These are phyloP conservation scores for Actinernus sp. DNA, from an alignment of 92 coral and sea anemone genomes.

Conservation along the genomic window DNA sequence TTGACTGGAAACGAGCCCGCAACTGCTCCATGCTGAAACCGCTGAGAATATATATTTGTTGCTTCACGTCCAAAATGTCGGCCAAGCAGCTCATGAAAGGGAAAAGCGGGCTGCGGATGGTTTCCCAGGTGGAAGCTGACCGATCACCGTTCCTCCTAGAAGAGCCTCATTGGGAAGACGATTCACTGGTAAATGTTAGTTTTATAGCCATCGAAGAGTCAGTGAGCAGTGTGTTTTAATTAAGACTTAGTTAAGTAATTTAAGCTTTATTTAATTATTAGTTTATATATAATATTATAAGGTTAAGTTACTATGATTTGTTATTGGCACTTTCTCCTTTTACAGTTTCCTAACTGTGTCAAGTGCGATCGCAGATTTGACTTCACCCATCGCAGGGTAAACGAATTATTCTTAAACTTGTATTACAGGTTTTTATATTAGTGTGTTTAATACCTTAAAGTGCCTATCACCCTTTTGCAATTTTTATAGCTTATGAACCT, in stretches of 20 bases:
- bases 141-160: conserved; percentile 94
- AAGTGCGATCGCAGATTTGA: conserved; percentile 93
- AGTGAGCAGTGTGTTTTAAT: background rate
- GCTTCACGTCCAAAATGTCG: conserved; percentile 72
- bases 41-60: too few species aligned
- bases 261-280: too few species aligned
- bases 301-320: too few species aligned
- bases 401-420: background rate
- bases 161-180: conserved; percentile 97
- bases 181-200: conserved; percentile 88
- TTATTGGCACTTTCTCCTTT: too few species aligned
- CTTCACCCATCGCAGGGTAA: conserved; percentile 97
- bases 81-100: conserved; percentile 89
- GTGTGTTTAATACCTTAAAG: too few species aligned
- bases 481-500: too few species aligned
- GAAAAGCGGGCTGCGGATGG: conserved; percentile 97
- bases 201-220: too few species aligned
- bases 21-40: background rate
- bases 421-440: too few species aligned
- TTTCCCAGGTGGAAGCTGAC: conserved; percentile 79
- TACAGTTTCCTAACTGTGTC: conserved; percentile 92
- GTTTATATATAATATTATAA: too few species aligned
- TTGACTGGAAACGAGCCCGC: conserved; percentile 3
- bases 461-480: too few species aligned
- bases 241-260: too few species aligned